Evolutionary conservation across 1,140 invertebrate genomes (phyloP).

Genomic region (Heliothis virescens): DNA sequence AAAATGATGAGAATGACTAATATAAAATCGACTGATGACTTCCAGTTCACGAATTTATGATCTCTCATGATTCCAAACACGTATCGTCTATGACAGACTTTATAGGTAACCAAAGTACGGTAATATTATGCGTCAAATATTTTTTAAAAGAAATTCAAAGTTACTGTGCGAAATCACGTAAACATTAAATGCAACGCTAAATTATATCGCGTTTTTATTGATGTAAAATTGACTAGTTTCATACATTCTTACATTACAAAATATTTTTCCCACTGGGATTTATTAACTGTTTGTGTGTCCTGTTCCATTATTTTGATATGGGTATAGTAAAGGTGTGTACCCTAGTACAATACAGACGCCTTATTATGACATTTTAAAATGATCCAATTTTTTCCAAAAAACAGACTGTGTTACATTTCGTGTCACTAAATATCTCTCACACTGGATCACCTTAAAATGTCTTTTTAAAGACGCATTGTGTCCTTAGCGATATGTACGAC

Average conservation of each 20-base stretch:
- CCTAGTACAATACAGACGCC: no score
- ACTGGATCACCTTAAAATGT: no score
- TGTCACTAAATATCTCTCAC: no score
- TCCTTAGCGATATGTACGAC: no score
- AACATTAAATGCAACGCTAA: conserved; percentile 27
- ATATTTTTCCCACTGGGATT: conserved; percentile 1
- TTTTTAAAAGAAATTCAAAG: not conserved
- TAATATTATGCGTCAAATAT: not conserved
- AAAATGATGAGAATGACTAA: no score
- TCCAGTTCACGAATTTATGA: not conserved
- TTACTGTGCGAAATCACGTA: not conserved
- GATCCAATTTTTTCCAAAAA: no score
- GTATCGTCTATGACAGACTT: not conserved
- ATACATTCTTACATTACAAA: conserved; percentile 8
- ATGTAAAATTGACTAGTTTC: conserved; percentile 18
- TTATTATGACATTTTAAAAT: no score
- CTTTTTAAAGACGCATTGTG: no score
- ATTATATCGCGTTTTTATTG: not conserved
- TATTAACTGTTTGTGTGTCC: not conserved
- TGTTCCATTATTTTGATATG: no score
- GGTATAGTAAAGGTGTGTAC: no score
- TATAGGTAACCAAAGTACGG: not conserved
- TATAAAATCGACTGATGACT: conserved; percentile 22
- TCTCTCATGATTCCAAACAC: not conserved
- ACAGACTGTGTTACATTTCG: no score